Base-by-base conservation (phyloP, 2,888 invertebrate species). In the Diaprepes abbreviatus region DNA sequence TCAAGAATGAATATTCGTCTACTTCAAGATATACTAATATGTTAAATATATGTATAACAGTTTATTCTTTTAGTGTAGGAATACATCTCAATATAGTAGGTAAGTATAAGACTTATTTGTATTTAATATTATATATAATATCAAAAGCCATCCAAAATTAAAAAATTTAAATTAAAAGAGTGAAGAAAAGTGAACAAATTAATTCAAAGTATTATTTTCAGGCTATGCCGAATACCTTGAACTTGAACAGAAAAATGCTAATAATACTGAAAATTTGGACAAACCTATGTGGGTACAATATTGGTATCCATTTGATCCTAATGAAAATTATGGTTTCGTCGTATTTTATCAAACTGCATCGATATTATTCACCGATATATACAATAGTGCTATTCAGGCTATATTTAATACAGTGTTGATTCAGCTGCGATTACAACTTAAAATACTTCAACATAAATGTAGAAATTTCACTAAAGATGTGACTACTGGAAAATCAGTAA, bases 301-400 rank as follows among this genome's bases (percentile, higher is more conserved):
- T 16, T 65, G 65, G 65, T 65, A 65, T 57, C 65, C 65, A 1
- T 65, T 65, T 35, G 55, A 65, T 45, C 3, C 24, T 10, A 36
- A 65, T 33, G 24, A 57, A n/a, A 6, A 65, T 57, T 65, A 65
- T 35, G 38, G 28, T 1, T 35, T 65, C 2, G 57, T 57, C 10
- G 10, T 55, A 35, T 12, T 31, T 43, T 65, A 65, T 17, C 65
- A 65, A 17, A 12, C 43, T 4, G 38, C 40, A 0, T 24, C 65
- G 1, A 9, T 65, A 17, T 19, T 65, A 19, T 40, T 33, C n/a
- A 17, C 57, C 7, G 65, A 65, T 45, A 10, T 65, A 16, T 65
- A 48, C 14, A 65, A 65, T 12, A 31, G 28, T 33, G 57, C 48
- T 12, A 43, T 54, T 31, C 66, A 66, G 40, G 59, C 60, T 0